Conservation (phyloP, 2,888 invertebrate species). For the Keiferia lycopersicella region DNA sequence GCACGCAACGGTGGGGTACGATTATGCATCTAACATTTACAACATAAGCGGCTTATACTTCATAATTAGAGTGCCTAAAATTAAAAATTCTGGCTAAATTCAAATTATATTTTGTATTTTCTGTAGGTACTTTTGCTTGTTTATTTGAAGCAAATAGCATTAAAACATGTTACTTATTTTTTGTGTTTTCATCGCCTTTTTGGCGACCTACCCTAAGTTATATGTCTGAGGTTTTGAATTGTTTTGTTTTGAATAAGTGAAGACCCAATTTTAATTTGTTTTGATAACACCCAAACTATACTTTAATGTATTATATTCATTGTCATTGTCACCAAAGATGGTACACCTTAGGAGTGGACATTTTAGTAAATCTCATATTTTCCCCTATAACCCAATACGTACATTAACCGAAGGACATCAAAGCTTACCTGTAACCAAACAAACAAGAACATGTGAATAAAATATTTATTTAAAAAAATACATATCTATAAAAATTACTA, state of each 20-base stretch:
- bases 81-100: too few relatives aligned
- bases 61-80: too few relatives aligned
- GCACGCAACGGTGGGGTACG: neutral
- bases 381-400: neutral
- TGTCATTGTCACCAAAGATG: neutral
- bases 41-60: neutral
- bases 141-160: too few relatives aligned
- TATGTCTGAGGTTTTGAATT: too few relatives aligned
- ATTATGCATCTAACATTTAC: neutral
- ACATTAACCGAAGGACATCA: neutral
- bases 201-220: too few relatives aligned
- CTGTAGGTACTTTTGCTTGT: too few relatives aligned
- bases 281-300: neutral
- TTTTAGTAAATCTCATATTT: neutral
- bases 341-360: neutral
- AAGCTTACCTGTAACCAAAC: conserved; percentile 23
- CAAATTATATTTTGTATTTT: too few relatives aligned
- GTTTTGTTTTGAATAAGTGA: too few relatives aligned
- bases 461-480: neutral
- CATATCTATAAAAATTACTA: neutral
- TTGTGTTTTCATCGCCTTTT: too few relatives aligned
- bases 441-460: neutral
- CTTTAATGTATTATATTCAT: neutral
- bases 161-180: too few relatives aligned
- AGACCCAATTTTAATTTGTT: too few relatives aligned